Base-by-base conservation (phyloP, 2,888 invertebrate species). In the Troilus luridus region DNA sequence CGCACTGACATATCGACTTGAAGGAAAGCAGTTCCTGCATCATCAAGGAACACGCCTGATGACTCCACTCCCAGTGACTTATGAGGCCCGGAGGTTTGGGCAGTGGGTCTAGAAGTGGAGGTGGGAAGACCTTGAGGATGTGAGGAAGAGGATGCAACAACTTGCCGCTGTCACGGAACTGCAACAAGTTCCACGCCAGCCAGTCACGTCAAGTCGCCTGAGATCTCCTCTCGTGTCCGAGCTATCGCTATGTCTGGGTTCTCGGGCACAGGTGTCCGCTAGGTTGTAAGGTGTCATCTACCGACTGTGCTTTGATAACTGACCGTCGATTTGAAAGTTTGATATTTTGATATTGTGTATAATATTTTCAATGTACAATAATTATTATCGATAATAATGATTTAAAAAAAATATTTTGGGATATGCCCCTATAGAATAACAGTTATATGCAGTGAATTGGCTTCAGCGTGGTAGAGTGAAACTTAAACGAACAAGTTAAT, bases 131-230 rank as follows among this genome's bases (percentile, higher is more conserved):
- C 54, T 56, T 58, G 60, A 59, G 88, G 88, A 88, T 88, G 89
- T 89, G 89, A 89, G 89, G n/a, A 64, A 64, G 64, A n/a, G 41
- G 89, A 62, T 54, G 60, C 85, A 90, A 90, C 85, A 62, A 88
- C 88, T 54, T 85, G 77, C 60, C 59, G 62, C 56, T 90, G 90
- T 90, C 90, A 90, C 67, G 88, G 77, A 62, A 88, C 85, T 89
- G 91, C 91, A 91, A 90, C 91, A 85, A 90, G 91, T 90, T 85
- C 62, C 91, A 91, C 91, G 89, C 88, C 77, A 90, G 64, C 64
- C 58, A 41, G 88, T 88, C 90, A 90, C 90, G 90, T 91, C 91
- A 89, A 85, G 89, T 90, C 90, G 59, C 88, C 91, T 91, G 90
- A 91, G 62, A 77, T 90, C 89, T 89, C 24, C 64, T 90, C 90